Evolutionary conservation across 2,113 vertebrate genomes (phyloP), one percentile per base, ranked within the genome.

Genomic region (Motacilla alba): DNA sequence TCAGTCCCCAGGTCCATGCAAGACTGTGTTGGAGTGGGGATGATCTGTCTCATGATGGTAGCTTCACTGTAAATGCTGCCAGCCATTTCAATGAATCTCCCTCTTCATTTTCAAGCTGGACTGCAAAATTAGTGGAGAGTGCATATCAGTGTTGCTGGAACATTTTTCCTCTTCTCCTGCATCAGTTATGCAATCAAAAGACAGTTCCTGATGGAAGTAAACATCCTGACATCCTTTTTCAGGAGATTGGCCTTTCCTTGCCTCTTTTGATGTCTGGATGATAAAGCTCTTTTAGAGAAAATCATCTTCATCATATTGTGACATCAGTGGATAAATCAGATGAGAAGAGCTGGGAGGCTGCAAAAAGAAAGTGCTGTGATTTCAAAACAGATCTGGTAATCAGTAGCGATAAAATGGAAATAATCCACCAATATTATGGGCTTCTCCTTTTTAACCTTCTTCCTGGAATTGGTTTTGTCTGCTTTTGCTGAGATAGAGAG

Each of bases 171-270:
- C 72, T 86, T 93, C 66, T 93, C 43, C 50, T 69, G 31, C 50
- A 55, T 92, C 77, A 87, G 75, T 94, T 91, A 78, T 87, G 77
- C 68, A 94, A 89, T 94, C 83, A 91, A 84, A 95, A 95, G 92
- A 11, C 56, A 80, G 55, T 56, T 95, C 63, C 85, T 87, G 73
- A 80, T 95, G 80, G 87, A 95, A 94, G 83, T 52, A 96, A 97
- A 95, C 59, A 83, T 72, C 69, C 83, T 90, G 83, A 83, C 86
- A 69, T 68, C 58, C 55, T 60, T 89, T 91, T 85, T 87, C 81
- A 89, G 66, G 63, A n/a, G 3, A 84, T 43, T 92, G 78, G 86
- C 81, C 63, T 93, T 95, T 93, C 49, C 66, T 90, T 78, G 44
- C 86, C 49, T 77, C 79, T 85, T 97, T 87, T 83, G 78, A 79